Evolutionary conservation across 1,140 invertebrate genomes (phyloP).

Genomic region (Orchestia grillus): DNA sequence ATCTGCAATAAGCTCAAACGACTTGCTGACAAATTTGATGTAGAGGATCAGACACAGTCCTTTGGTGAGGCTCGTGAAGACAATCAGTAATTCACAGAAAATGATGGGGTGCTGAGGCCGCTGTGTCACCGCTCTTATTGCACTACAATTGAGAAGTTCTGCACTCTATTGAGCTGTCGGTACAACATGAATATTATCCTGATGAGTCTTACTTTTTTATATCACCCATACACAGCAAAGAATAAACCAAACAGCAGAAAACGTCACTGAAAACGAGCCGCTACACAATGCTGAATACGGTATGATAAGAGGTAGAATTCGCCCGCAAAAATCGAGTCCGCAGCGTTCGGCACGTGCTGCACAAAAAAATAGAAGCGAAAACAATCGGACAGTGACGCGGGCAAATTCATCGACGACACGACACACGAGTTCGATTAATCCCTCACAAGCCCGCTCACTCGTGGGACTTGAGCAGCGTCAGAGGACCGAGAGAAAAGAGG

Average conservation of each 20-base stretch:
- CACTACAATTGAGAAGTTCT: neutral
- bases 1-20: neutral
- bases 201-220: neutral
- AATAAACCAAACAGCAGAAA: neutral
- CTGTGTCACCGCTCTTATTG: neutral
- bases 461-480: neutral
- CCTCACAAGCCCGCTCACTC: neutral
- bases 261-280: neutral
- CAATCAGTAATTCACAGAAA: neutral
- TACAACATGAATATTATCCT: neutral
- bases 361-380: neutral
- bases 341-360: neutral
- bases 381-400: neutral
- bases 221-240: neutral
- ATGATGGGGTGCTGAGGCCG: neutral
- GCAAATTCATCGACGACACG: slow-evolving; percentile 24
- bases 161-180: no score
- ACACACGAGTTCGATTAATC: slow-evolving; percentile 39
- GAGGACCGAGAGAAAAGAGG: neutral
- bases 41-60: neutral
- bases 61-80: neutral
- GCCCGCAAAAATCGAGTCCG: neutral
- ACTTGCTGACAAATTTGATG: neutral
- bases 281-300: neutral
- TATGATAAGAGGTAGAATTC: neutral